Conservation (phyloP, 2,797 vertebrate species). For the Manis javanica region DNA sequence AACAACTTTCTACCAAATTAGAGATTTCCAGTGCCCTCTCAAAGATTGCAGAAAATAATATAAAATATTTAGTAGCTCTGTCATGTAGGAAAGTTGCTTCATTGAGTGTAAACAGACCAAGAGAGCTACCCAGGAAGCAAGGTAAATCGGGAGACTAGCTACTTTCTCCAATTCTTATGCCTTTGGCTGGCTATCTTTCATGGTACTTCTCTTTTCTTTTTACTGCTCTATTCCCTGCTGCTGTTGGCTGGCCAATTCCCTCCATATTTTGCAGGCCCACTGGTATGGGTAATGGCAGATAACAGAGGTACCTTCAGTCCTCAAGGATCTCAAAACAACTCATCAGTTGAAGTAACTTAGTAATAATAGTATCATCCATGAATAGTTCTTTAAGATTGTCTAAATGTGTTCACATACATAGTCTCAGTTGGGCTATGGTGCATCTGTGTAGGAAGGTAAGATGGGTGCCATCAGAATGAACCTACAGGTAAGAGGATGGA, state of each 20-base stretch:
- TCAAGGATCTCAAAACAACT: not conserved
- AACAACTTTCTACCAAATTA: not conserved
- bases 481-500: not conserved
- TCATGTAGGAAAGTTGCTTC: not conserved
- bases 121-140: not conserved
- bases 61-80: not conserved
- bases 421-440: not conserved
- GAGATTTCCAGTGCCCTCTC: not conserved
- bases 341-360: not conserved
- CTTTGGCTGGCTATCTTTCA: not conserved
- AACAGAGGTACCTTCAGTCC: not conserved
- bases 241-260: not conserved
- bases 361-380: not conserved
- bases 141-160: not conserved
- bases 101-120: not conserved
- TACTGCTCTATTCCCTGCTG: not conserved
- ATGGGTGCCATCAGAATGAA: not conserved
- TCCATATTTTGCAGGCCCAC: not conserved
- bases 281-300: not conserved
- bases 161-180: not conserved
- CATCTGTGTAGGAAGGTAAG: not conserved
- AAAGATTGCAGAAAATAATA: not conserved
- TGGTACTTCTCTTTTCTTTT: not conserved
- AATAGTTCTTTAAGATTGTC: not conserved
- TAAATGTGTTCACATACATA: not conserved